Percentiles rank a stretch among this genome's conserved stretches.
These are phyloP conservation scores for Neoscelio sp. DNA, from an alignment of 2,888 invertebrate genomes.

Conservation along the genomic window DNA sequence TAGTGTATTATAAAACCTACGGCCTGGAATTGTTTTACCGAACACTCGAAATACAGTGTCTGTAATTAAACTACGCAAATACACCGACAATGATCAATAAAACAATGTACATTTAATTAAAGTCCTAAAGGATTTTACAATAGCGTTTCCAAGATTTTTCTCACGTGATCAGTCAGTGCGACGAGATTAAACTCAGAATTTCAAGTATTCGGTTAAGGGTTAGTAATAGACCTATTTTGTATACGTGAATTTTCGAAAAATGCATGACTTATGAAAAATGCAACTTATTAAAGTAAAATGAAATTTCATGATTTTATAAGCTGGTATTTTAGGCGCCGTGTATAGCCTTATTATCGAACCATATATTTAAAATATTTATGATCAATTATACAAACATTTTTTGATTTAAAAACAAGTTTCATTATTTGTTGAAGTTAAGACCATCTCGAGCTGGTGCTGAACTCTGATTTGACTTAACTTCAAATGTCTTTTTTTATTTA, in stretches of 20 bases:
- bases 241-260: not conserved
- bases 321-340: slow-evolving; percentile 14
- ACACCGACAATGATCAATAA: slow-evolving; percentile 23
- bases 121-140: slow-evolving; percentile 15
- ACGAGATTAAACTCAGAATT: not conserved
- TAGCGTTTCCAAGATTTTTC: slow-evolving; percentile 42
- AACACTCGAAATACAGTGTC: slow-evolving; percentile 7
- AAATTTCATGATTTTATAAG: too few species aligned
- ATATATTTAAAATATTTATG: too few species aligned
- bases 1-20: too few species aligned
- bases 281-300: too few species aligned
- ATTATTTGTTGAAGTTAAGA: too few species aligned
- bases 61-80: slow-evolving; percentile 8
- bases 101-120: slow-evolving; percentile 44
- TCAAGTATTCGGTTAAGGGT: slow-evolving; percentile 11
- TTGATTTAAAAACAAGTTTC: too few species aligned
- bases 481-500: too few species aligned
- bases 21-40: not conserved
- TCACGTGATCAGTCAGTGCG: not conserved
- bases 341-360: too few species aligned
- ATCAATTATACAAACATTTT: too few species aligned
- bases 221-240: slow-evolving; percentile 32
- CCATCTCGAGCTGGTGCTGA: too few species aligned
- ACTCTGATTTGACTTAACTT: too few species aligned
- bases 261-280: too few species aligned